phyloP scores from a whole-genome alignment of 2,888 invertebrate species.

The Nomada ferruginata region DNA sequence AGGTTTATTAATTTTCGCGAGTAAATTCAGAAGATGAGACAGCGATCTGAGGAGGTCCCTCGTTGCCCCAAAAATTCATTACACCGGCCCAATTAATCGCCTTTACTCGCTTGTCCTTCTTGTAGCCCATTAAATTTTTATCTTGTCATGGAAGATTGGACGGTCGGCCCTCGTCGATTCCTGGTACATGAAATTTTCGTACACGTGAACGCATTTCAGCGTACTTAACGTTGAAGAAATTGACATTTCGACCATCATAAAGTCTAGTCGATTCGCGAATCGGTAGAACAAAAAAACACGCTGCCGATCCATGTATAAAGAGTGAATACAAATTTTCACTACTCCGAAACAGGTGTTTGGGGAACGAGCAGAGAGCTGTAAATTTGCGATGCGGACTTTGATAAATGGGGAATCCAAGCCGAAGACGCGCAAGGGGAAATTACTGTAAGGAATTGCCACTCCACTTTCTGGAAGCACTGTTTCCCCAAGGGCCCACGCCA shows the following conservation, averaged over 20 bases:
- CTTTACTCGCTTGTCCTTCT: conserved; percentile 31
- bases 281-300: too few relatives aligned
- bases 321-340: neutral
- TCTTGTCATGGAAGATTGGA: conserved; percentile 23
- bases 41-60: neutral
- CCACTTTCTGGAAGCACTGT: conserved; percentile 24
- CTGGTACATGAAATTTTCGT: too few relatives aligned
- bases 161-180: too few relatives aligned
- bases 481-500: conserved; percentile 4
- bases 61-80: conserved; percentile 60
- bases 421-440: conserved; percentile 6
- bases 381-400: conserved; percentile 9
- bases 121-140: conserved; percentile 53
- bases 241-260: too few relatives aligned
- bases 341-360: neutral
- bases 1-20: conserved; percentile 47
- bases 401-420: conserved; percentile 12
- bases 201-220: too few relatives aligned
- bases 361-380: neutral
- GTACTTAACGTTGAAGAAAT: too few relatives aligned
- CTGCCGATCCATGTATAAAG: neutral
- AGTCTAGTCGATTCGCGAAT: too few relatives aligned
- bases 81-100: conserved; percentile 52
- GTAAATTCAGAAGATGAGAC: conserved; percentile 28
- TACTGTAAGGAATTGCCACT: conserved; percentile 27